Base-by-base conservation (phyloP, 2,797 vertebrate genomes). In the Rhynchonycteris naso region DNA sequence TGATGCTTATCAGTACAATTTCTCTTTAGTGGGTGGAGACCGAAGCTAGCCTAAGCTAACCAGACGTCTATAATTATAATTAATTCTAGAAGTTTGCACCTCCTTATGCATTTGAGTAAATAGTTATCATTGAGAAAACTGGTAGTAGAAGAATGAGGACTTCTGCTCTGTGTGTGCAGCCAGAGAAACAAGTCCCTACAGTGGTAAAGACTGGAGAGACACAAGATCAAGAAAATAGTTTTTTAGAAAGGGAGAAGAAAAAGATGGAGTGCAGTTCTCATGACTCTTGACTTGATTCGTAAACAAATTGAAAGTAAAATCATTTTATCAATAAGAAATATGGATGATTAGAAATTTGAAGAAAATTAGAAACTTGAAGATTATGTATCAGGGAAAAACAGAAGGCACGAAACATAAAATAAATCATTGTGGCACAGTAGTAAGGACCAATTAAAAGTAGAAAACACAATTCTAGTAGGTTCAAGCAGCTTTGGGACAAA, bases 1-100 rank as follows among this genome's bases (percentile, higher is more conserved):
- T 2, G 18, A 4, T 2, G 22, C 2, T 52, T 52, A 0, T 7
- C 13, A 50, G 56, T 5, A 1, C 38, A n/a, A 2, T 1, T 12
- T 52, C 11, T 33, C 16, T 38, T 12, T n/a, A 19, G 56, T 4
- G n/a, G 4, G 7, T 16, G 28, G 58, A 38, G 22, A 52, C 7
- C 26, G 88, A 54, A 69, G 74, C 16, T 30, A 63, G 68, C 47
- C 3, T 30, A 14, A 8, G 13, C 47, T 71, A 59, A 10, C 26
- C n/a, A 21, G 58, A 33, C 63, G 28, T 66, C 38, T 12, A 13
- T 43, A 13, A 21, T 13, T 59, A 18, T 24, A 24, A 47, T 38
- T 15, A 28, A 56, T 9, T 38, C 21, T 9, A 26, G 35, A n/a
- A 58, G 56, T 72, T 61, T 58, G 38, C 28, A 30, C 14, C 78